These are phyloP conservation scores for Galemys pyrenaicus DNA, from an alignment of 2,113 vertebrate species.

Conservation along the genomic window DNA sequence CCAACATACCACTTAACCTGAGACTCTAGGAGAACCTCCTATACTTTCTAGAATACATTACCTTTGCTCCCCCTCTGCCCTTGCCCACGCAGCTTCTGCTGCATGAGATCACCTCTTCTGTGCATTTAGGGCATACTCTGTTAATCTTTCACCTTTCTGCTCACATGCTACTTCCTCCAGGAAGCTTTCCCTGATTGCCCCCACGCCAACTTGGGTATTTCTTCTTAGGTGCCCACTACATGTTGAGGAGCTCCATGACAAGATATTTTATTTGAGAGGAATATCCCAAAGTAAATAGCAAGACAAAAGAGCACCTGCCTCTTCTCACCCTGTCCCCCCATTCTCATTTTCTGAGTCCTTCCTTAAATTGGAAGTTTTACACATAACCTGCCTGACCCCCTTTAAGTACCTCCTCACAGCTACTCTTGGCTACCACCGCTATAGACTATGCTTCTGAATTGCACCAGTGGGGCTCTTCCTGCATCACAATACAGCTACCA, in stretches of 20 bases:
- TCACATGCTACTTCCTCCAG: neutral
- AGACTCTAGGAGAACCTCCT: neutral
- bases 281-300: too few relatives aligned
- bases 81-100: neutral
- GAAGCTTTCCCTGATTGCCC: neutral
- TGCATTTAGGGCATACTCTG: neutral
- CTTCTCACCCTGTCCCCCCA: neutral
- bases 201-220: neutral
- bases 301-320: neutral
- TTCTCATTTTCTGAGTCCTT: neutral
- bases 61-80: neutral
- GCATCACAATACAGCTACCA: neutral
- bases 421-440: neutral
- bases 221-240: neutral
- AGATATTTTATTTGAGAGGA: too few relatives aligned
- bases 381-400: neutral
- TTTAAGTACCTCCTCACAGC: accelerated
- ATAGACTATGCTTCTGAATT: neutral
- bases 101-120: neutral
- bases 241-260: neutral
- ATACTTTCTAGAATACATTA: neutral
- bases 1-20: neutral
- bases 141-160: neutral
- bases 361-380: neutral
- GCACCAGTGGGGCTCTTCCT: neutral